Percentiles rank a stretch among this genome's conserved stretches.
phyloP scores from a whole-genome alignment of 30 jellyfish, hydroid and myxozoan genomes.

The Hydra vulgaris region DNA sequence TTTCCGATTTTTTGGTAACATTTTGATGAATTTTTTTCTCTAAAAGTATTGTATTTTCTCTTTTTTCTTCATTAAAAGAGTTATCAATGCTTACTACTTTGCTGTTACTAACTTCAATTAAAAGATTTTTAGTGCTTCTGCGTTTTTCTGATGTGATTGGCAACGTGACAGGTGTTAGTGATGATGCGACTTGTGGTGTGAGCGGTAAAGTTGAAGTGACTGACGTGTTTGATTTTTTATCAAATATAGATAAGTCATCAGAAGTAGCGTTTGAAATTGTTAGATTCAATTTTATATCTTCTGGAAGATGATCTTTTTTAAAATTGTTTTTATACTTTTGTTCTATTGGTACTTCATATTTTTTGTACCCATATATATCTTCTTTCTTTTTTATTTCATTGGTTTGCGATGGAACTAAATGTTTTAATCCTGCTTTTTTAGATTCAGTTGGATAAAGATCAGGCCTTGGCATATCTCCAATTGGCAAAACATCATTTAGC shows the following conservation, averaged over 20 bases:
- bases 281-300: neutral
- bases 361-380: constrained; percentile 13
- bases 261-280: neutral
- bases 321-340: constrained; percentile 8
- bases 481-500: constrained; percentile 47
- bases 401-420: constrained; percentile 21
- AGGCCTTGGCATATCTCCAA: constrained; percentile 50
- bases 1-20: neutral
- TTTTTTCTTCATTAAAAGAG: neutral
- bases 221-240: neutral
- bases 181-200: too few relatives aligned
- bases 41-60: neutral
- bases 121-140: constrained; percentile 2
- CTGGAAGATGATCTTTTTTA: constrained; percentile 2
- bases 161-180: too few relatives aligned
- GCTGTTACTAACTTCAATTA: constrained; percentile 30
- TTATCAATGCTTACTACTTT: constrained; percentile 15
- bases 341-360: neutral
- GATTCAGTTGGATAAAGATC: constrained; percentile 22
- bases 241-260: neutral
- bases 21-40: neutral
- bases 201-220: too few relatives aligned
- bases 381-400: constrained; percentile 11
- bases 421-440: constrained; percentile 17
- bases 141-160: neutral